A percentile compares a stretch with the other conserved stretches of the same genome.
Evolutionary conservation across 2,797 vertebrate species (phyloP).

Genomic region (Fistularia commersonii): DNA sequence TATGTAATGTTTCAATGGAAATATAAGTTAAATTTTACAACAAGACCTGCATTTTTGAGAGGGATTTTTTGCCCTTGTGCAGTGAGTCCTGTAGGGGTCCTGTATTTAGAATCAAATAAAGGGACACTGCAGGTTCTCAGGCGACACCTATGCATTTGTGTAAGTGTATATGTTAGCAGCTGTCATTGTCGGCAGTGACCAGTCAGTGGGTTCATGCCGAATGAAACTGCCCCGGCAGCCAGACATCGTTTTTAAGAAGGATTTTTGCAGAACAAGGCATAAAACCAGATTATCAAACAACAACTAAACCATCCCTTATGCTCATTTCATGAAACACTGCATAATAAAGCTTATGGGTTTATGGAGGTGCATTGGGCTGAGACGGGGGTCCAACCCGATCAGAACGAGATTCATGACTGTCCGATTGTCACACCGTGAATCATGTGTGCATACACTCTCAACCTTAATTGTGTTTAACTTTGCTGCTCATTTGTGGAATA

Average conservation of each 20-base stretch:
- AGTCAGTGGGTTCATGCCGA: constrained; percentile 49
- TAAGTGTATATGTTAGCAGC: constrained; percentile 6
- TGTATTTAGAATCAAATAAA: not conserved
- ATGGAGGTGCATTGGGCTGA: constrained; percentile 19
- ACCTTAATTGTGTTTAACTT: constrained; percentile 3
- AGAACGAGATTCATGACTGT: not conserved
- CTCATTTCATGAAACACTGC: constrained; percentile 65
- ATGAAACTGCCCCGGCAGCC: constrained; percentile 29
- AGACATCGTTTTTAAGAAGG: constrained; percentile 60
- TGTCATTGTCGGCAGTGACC: constrained; percentile 13
- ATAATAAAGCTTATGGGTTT: constrained; percentile 50
- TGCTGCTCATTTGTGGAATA: constrained; percentile 7
- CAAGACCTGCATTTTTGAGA: no score
- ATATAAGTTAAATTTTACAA: no score
- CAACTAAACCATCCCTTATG: constrained; percentile 70
- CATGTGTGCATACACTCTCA: no score
- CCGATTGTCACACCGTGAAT: no score
- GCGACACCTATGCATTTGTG: not conserved
- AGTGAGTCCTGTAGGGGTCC: no score
- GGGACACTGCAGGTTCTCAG: not conserved
- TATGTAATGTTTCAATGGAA: no score
- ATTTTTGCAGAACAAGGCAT: constrained; percentile 75
- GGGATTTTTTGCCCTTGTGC: no score
- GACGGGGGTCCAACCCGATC: constrained; percentile 15
- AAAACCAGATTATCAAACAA: constrained; percentile 81